Conservation (phyloP, 2,888 invertebrate genomes). For the Pollenia amentaria region DNA sequence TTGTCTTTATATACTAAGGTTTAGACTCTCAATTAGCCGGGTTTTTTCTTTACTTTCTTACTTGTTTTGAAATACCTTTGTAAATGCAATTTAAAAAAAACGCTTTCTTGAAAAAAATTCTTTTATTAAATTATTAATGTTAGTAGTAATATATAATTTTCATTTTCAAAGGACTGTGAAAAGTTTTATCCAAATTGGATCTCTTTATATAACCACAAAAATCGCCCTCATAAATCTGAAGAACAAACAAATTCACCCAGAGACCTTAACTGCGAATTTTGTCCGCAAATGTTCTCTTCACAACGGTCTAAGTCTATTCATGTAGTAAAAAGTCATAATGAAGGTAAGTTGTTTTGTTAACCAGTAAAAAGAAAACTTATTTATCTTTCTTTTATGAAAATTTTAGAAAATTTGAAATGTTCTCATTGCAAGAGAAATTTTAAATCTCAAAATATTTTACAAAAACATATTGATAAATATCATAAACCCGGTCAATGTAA, state of each 20-base stretch:
- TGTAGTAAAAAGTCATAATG: slow-evolving; percentile 82
- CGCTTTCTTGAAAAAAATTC: too few relatives aligned
- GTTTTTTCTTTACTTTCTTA: too few relatives aligned
- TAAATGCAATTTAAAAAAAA: too few relatives aligned
- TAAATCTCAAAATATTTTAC: slow-evolving; percentile 77
- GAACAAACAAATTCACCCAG: neutral
- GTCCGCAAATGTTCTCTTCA: slow-evolving; percentile 79
- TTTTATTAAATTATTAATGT: neutral
- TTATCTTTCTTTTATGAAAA: neutral
- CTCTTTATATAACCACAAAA: slow-evolving; percentile 81
- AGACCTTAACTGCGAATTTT: slow-evolving; percentile 80
- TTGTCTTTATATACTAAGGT: too few relatives aligned
- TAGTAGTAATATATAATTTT: neutral
- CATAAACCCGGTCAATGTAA: slow-evolving; percentile 79
- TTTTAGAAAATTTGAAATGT: slow-evolving; percentile 78
- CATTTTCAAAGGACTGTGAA: slow-evolving; percentile 77
- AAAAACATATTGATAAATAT: slow-evolving; percentile 79
- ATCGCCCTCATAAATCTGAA: slow-evolving; percentile 62
- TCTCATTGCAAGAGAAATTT: slow-evolving; percentile 78
- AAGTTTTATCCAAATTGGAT: slow-evolving; percentile 81
- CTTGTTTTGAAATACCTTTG: too few relatives aligned
- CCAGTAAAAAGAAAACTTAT: neutral
- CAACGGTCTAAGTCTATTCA: slow-evolving; percentile 83
- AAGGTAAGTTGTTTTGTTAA: slow-evolving; percentile 77
- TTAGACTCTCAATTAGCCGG: too few relatives aligned